Evolutionary conservation across 1,140 invertebrate species (phyloP).

Genomic region (Zophobas morio): DNA sequence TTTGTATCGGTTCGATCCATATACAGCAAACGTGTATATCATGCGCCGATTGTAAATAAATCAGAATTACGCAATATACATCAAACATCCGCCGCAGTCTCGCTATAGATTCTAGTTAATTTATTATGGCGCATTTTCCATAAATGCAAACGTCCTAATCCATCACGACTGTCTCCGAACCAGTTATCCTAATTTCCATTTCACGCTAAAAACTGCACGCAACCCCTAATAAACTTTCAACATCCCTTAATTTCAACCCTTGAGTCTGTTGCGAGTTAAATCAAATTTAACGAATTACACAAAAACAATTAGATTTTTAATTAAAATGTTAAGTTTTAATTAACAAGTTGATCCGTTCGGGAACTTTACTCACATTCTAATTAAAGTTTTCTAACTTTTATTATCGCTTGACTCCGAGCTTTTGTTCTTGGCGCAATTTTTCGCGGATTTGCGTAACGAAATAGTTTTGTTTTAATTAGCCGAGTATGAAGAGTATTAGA

Average conservation of each 20-base stretch:
- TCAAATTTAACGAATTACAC: slow-evolving; percentile 40
- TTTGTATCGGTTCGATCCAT: too few relatives aligned
- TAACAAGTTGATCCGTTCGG: slow-evolving; percentile 27
- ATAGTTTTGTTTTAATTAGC: slow-evolving; percentile 18
- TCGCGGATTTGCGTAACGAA: slow-evolving; percentile 17
- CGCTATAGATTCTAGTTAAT: slow-evolving; percentile 9
- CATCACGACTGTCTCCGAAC: slow-evolving; percentile 27
- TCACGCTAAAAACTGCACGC: slow-evolving; percentile 6
- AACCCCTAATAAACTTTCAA: neutral
- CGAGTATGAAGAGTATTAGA: neutral
- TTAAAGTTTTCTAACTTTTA: slow-evolving; percentile 40
- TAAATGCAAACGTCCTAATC: slow-evolving; percentile 24
- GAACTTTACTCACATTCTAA: slow-evolving; percentile 33
- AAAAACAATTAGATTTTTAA: slow-evolving; percentile 43
- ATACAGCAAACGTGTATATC: slow-evolving; percentile 3
- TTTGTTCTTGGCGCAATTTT: slow-evolving; percentile 26
- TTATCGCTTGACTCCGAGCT: slow-evolving; percentile 14
- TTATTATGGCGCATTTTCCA: slow-evolving; percentile 29
- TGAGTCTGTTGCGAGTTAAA: slow-evolving; percentile 13
- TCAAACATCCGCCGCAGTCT: slow-evolving; percentile 7
- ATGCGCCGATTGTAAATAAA: slow-evolving; percentile 20
- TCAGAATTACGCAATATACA: slow-evolving; percentile 33
- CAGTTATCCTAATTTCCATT: slow-evolving; percentile 33
- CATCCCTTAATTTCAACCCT: neutral
- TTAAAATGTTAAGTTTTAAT: slow-evolving; percentile 41